Evolutionary conservation across 23 tunicate genomes (phyloP), one percentile per base, ranked within the genome.

Genomic region (Clavelina lepadiformis): DNA sequence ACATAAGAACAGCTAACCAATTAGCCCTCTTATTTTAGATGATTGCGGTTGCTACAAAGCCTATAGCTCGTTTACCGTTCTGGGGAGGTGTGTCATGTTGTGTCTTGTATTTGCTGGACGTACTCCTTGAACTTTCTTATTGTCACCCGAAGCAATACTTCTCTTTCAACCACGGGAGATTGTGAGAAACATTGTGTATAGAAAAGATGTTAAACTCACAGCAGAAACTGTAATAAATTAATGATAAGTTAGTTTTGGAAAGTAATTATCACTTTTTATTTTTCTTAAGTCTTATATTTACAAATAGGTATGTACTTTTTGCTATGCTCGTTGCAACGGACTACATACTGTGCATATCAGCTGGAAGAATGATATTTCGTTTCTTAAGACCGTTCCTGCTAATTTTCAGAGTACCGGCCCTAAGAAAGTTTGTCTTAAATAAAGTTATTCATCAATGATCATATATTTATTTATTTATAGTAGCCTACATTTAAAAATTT

Each of bases 291-390:
- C 36, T n/a, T 69, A 56, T 56, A 25, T 15, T 1, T 56, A 26
- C 1, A 20, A n/a, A 19, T 19, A 85, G 94, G 27, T 85, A 77
- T 45, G 58, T 77, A 30, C 33, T 56, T 28, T 61, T 64, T 23
- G 37, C 57, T 2, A 13, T 62, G 28, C 47, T 85, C 2, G 38
- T 85, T 51, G 18, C 79, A 2, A 15, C 67, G 26, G 94, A 85
- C 29, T 75, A 77, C 56, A 41, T 77, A 28, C 36, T 85, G 29
- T 70, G 20, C 22, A 46, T 46, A 15, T 3, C 58, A 1, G 49
- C 61, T 37, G 75, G 75, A 26, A 71, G 79, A 25, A 76, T 85
- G 83, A 56, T 85, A 5, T 85, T 85, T 55, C 84, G 94, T 3
- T 55, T 56, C 1, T 33, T 85, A 2, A 72, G 94, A 36, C 68